phyloP scores from a whole-genome alignment of 2,113 vertebrate genomes.

The Hypanus sabinus region DNA sequence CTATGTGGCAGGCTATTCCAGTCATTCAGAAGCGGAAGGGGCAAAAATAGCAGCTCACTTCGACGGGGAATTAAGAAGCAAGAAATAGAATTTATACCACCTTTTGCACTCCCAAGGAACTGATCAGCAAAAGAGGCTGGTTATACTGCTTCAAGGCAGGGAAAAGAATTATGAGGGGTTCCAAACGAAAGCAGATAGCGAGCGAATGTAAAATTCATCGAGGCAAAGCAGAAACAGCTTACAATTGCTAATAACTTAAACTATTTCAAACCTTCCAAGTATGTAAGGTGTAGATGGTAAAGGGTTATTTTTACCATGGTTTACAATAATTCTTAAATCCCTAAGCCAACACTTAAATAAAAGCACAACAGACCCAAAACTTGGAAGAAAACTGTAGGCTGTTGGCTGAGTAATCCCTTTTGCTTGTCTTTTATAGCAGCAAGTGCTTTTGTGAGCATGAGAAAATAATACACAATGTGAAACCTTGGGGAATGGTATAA shows the following conservation, averaged over 20 bases:
- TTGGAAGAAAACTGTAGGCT: background rate
- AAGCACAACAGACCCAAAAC: background rate
- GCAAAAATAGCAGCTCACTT: slow-evolving; percentile 17
- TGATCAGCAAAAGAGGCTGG: background rate
- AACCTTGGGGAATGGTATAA: background rate
- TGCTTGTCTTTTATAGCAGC: background rate
- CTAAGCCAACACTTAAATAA: background rate
- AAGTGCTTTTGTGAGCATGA: background rate
- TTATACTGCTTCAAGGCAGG: background rate
- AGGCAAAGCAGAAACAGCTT: background rate
- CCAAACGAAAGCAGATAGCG: background rate
- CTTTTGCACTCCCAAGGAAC: background rate
- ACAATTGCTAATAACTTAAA: background rate
- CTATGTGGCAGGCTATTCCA: background rate
- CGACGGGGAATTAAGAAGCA: background rate
- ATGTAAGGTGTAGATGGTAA: background rate
- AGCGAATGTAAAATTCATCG: background rate
- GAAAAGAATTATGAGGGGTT: background rate
- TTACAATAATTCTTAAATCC: background rate
- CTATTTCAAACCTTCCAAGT: background rate
- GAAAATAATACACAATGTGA: background rate
- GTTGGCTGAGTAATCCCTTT: background rate
- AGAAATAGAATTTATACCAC: background rate
- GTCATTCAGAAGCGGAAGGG: background rate
- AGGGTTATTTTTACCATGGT: background rate